Conservation (phyloP, 2,888 invertebrate species). For the Stenchaetothrips biformis region DNA sequence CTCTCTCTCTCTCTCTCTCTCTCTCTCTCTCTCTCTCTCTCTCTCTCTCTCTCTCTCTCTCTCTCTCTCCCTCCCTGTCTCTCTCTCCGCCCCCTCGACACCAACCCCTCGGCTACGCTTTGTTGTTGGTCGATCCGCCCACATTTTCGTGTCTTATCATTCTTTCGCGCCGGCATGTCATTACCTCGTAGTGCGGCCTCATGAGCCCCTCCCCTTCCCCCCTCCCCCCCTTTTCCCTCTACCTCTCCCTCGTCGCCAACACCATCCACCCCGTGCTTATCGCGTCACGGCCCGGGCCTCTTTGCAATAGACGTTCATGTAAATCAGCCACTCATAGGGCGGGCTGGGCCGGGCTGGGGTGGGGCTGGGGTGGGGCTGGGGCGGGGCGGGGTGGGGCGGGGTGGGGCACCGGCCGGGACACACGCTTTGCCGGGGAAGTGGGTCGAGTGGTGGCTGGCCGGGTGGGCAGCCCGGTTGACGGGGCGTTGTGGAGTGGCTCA, state of each 20-base stretch:
- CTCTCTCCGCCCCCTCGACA: not conserved
- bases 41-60: not conserved
- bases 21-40: not conserved
- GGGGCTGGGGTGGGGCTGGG: not conserved
- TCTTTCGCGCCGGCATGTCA: not conserved
- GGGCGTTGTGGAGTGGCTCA: not conserved
- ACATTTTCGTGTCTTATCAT: constrained; percentile 15
- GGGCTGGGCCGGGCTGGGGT: not conserved
- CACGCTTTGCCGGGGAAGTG: not conserved
- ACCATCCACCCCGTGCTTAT: not conserved
- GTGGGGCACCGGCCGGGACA: not conserved
- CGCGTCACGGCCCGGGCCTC: not conserved
- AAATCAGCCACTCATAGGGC: not conserved
- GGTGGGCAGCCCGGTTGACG: not conserved
- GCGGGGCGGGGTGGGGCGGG: not conserved
- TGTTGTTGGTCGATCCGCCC: not conserved
- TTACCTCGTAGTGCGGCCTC: not conserved
- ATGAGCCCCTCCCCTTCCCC: not conserved
- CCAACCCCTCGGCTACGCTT: not conserved
- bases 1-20: not conserved
- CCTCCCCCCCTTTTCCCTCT: not conserved
- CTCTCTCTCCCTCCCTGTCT: not conserved
- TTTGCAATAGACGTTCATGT: not conserved
- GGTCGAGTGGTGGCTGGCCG: not conserved
- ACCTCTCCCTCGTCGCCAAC: not conserved